Evolutionary conservation across 2,888 invertebrate species (phyloP), one percentile per base, ranked within the genome.

Genomic region (Trimorus sp.): DNA sequence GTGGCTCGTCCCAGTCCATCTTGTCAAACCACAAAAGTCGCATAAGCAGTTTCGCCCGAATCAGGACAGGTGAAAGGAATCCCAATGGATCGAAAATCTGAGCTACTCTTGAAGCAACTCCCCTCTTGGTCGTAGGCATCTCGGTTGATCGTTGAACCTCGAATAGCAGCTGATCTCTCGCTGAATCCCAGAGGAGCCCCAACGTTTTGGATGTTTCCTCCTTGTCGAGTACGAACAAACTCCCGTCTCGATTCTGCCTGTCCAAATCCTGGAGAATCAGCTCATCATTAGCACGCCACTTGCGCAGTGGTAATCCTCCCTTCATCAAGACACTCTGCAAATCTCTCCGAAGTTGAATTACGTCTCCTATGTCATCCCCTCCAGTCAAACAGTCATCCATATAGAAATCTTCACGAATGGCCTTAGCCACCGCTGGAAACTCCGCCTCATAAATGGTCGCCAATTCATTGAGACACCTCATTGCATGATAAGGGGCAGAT

Each of bases 401-500:
- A 26, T 79, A 81, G 12, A 82, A 76, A 40, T 82, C 80, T n/a
- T 75, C 38, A 0, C 37, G 4, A 1, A 83, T 37, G 0, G 56
- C 73, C 38, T 42, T 66, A 1, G 78, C 49, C 51, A 77, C 79
- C 8, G 38, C 12, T 0, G 79, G 79, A 12, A 36, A 82, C 42
- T 59, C 7, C 2, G 26, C 12, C 4, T 82, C 82, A 16, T 82
- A 79, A 6, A n/a, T 15, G 11, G n/a, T 40, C 0, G 70, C 59
- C 0, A 59, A 15, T 14, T 70, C 70, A 7, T 51, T 8, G 12
- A 70, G 14, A 16, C 59, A 70, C 36, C 60, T 38, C 49, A 70
- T 59, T 7, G 87, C 84, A 7, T 84, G 59, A 59, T 65, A 87
- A 1, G 87, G 84, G 2, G 86, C 84, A 8, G 82, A 68, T 7